These are phyloP conservation scores for Leptothorax acervorum DNA, from an alignment of 2,888 invertebrate genomes.

Conservation along the genomic window DNA sequence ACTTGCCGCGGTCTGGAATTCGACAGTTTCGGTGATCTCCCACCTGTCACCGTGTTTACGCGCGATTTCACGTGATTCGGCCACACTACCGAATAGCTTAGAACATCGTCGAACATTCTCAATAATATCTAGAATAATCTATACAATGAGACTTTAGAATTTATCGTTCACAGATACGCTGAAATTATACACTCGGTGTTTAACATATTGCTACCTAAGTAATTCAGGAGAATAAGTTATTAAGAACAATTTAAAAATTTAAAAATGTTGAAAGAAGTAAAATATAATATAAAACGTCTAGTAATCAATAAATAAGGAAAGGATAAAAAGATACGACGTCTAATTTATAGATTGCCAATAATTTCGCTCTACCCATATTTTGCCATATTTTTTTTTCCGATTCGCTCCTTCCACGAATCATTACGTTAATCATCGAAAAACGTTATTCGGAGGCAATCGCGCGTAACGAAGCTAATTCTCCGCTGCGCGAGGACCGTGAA, in stretches of 20 bases:
- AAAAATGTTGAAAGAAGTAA: background rate
- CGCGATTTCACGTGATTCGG: no score
- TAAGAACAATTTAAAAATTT: background rate
- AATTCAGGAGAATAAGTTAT: background rate
- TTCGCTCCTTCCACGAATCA: conserved; percentile 43
- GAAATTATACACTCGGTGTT: background rate
- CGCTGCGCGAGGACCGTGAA: conserved; percentile 18
- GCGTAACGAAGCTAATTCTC: conserved; percentile 53
- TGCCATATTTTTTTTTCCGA: conserved; percentile 4
- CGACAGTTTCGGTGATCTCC: no score
- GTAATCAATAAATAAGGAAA: background rate
- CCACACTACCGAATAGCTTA: no score
- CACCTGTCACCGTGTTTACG: no score
- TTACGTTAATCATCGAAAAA: conserved; percentile 50
- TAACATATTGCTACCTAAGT: background rate
- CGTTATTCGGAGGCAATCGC: conserved; percentile 42
- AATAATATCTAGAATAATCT: no score
- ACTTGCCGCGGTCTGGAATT: no score
- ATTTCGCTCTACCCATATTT: background rate
- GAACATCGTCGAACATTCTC: no score
- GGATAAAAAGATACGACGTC: background rate
- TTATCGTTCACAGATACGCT: background rate
- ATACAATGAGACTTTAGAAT: background rate
- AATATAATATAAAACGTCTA: background rate
- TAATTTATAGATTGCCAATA: conserved; percentile 10